Evolutionary conservation across 2,113 vertebrate species (phyloP).

Genomic region (Dromaius novaehollandiae): DNA sequence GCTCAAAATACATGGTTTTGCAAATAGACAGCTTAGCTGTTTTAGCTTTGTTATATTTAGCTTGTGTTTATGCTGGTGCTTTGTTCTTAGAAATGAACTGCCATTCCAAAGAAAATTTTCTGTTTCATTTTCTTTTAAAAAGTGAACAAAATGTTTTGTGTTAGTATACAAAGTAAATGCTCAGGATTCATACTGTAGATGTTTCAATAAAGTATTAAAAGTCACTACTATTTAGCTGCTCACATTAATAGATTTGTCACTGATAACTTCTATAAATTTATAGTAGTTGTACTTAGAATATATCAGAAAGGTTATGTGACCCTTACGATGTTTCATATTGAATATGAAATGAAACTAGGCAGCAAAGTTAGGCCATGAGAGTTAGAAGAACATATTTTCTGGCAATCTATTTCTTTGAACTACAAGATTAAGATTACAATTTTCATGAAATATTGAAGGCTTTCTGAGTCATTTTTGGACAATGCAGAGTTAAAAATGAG

Average conservation of each 20-base stretch:
- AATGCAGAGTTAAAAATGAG: constrained; percentile 60
- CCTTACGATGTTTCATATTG: neutral
- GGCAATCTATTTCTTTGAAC: constrained; percentile 1
- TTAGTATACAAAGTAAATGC: neutral
- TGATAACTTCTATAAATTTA: neutral
- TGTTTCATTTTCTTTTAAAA: neutral
- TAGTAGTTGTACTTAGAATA: neutral
- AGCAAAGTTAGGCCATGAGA: neutral
- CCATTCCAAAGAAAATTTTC: neutral
- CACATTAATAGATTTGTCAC: neutral
- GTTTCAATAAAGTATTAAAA: neutral
- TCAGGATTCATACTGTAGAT: neutral
- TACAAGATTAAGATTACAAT: constrained; percentile 42
- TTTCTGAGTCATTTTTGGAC: constrained; percentile 18
- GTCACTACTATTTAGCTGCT: neutral
- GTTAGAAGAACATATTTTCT: neutral
- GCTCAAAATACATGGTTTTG: neutral
- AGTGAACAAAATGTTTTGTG: neutral
- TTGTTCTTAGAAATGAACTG: neutral
- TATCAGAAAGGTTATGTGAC: neutral
- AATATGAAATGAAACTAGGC: neutral
- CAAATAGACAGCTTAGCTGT: neutral
- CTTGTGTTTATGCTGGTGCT: neutral
- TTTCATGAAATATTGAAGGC: constrained; percentile 34
- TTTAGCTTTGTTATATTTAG: neutral